Evolutionary conservation across 2,113 vertebrate species (phyloP).

Genomic region (Sminthopsis crassicaudata): DNA sequence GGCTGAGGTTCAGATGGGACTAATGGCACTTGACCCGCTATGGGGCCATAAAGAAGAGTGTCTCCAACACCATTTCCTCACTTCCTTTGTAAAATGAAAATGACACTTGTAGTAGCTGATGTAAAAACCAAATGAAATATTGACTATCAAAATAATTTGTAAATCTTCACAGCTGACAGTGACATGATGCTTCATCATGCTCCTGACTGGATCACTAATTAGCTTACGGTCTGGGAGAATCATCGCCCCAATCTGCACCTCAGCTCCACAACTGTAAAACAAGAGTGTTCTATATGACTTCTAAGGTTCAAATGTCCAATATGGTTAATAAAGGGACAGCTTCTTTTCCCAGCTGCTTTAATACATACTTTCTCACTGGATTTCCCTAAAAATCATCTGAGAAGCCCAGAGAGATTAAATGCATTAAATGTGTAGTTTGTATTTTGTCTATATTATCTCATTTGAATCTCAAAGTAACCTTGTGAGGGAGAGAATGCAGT

Average conservation of each 20-base stretch:
- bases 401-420: neutral
- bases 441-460: neutral
- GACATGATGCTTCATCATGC: neutral
- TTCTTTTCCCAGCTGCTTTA: neutral
- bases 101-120: neutral
- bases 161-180: neutral
- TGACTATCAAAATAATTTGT: neutral
- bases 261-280: neutral
- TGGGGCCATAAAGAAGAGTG: neutral
- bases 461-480: neutral
- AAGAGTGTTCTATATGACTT: neutral
- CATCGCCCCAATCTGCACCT: neutral
- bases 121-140: neutral
- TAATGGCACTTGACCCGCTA: neutral
- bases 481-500: neutral
- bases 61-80: neutral
- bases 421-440: neutral
- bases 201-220: neutral
- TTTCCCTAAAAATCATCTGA: neutral
- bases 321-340: neutral
- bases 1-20: neutral
- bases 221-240: neutral
- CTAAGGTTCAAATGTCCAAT: neutral
- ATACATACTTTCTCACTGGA: neutral
- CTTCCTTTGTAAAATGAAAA: neutral